Conservation (phyloP, 2,113 vertebrate genomes). For the Toxotes chatareus region DNA sequence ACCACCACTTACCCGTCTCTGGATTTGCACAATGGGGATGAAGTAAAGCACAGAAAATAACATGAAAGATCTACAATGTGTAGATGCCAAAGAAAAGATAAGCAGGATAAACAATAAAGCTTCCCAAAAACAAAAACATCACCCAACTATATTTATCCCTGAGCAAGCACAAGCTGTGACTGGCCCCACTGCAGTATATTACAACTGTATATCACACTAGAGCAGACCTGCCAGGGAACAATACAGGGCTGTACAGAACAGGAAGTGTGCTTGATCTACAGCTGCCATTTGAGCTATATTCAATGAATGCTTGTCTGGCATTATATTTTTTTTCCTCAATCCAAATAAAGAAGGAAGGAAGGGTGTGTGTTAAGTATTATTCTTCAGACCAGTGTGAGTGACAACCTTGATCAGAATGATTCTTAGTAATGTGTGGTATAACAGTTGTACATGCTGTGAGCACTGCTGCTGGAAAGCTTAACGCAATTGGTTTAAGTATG, state of each 20-base stretch:
- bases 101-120: constrained; percentile 39
- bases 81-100: constrained; percentile 31
- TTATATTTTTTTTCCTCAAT: constrained; percentile 22
- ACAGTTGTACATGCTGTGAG: constrained; percentile 4
- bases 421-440: not conserved
- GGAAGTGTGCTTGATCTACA: constrained; percentile 59
- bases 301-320: constrained; percentile 47
- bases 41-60: constrained; percentile 63
- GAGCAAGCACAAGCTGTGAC: constrained; percentile 47
- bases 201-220: constrained; percentile 52
- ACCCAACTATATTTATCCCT: constrained; percentile 59
- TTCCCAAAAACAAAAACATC: constrained; percentile 45
- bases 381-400: constrained; percentile 19
- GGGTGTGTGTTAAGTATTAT: constrained; percentile 19
- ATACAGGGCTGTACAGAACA: constrained; percentile 48
- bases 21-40: constrained; percentile 49
- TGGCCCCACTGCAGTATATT: constrained; percentile 50
- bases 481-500: not conserved
- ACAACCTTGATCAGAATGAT: constrained; percentile 5
- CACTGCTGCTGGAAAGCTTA: not conserved
- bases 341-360: constrained; percentile 21
- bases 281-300: constrained; percentile 57
- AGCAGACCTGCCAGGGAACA: constrained; percentile 61
- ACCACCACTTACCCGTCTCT: constrained; percentile 71
- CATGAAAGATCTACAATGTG: constrained; percentile 33